phyloP scores from a whole-genome alignment of 2,797 vertebrate species.

The Dicrostonyx torquatus region DNA sequence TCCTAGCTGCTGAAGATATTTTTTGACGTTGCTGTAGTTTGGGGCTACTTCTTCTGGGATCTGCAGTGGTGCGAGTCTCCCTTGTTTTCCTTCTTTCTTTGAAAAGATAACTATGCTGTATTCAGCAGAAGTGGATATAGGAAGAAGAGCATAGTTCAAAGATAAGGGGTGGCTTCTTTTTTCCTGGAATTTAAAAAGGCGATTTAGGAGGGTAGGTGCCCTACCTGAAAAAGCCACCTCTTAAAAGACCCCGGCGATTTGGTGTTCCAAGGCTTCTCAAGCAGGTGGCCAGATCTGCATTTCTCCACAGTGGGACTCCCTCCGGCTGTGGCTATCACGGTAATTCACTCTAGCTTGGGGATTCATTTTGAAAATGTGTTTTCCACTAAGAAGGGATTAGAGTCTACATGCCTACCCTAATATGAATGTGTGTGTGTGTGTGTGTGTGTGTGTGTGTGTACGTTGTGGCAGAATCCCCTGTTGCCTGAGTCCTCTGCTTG shows the following conservation, averaged over 20 bases:
- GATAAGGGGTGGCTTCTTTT: slow-evolving; percentile 60
- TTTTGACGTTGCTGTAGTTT: slow-evolving; percentile 73
- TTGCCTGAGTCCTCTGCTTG: slow-evolving; percentile 47
- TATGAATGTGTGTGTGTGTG: slow-evolving; percentile 24
- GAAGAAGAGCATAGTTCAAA: slow-evolving; percentile 64
- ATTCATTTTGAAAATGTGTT: slow-evolving; percentile 88
- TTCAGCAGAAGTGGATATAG: slow-evolving; percentile 80
- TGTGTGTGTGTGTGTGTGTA: not conserved
- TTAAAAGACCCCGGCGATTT: slow-evolving; percentile 68
- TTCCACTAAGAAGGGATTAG: slow-evolving; percentile 87
- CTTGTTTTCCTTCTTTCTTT: slow-evolving; percentile 55
- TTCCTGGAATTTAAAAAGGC: slow-evolving; percentile 27
- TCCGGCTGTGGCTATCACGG: slow-evolving; percentile 83
- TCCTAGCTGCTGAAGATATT: slow-evolving; percentile 73
- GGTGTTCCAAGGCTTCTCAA: slow-evolving; percentile 72
- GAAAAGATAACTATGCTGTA: slow-evolving; percentile 73
- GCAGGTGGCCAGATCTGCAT: slow-evolving; percentile 84
- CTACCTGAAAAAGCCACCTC: slow-evolving; percentile 36
- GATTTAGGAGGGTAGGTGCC: slow-evolving; percentile 54
- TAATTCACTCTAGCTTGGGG: slow-evolving; percentile 85
- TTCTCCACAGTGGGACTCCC: slow-evolving; percentile 73
- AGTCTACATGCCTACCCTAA: slow-evolving; percentile 64
- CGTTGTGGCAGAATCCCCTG: slow-evolving; percentile 50
- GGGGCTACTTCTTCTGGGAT: slow-evolving; percentile 80
- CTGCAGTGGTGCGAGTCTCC: slow-evolving; percentile 79